Percentiles rank a stretch among this genome's conserved stretches.
Evolutionary conservation across 1,140 invertebrate species (phyloP).

Genomic region (Alviniconcha marisindica): DNA sequence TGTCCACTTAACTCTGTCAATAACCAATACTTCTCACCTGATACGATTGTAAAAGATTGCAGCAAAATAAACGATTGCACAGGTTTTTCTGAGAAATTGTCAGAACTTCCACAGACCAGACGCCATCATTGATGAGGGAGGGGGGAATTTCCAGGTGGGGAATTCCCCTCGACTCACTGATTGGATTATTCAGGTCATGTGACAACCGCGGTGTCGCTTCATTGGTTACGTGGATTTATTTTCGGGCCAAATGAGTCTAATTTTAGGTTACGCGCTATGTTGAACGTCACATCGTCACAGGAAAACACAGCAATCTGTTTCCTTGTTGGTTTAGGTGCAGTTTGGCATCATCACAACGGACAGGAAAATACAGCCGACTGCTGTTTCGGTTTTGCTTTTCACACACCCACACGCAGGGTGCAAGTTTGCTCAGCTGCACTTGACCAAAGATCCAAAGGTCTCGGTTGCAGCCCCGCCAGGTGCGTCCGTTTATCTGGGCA

Average conservation of each 20-base stretch:
- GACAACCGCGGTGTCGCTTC: neutral
- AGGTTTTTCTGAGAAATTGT: neutral
- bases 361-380: too few relatives aligned
- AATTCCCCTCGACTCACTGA: conserved; percentile 32
- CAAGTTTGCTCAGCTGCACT: too few relatives aligned
- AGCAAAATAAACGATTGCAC: neutral
- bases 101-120: neutral
- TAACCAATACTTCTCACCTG: too few relatives aligned
- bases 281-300: too few relatives aligned
- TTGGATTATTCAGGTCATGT: conserved; percentile 37
- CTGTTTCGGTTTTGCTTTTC: neutral
- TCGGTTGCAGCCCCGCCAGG: too few relatives aligned
- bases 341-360: too few relatives aligned
- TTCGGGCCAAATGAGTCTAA: neutral
- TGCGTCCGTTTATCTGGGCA: too few relatives aligned
- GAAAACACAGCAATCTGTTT: too few relatives aligned
- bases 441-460: too few relatives aligned
- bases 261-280: neutral
- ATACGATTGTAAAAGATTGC: too few relatives aligned
- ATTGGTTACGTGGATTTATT: conserved; percentile 21
- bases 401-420: neutral
- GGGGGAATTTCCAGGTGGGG: conserved; percentile 39
- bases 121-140: conserved; percentile 18
- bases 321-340: too few relatives aligned
- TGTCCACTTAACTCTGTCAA: too few relatives aligned